Evolutionary conservation across 2,888 invertebrate genomes (phyloP), one percentile per base, ranked within the genome.

Genomic region (Brachyopa scutellaris): DNA sequence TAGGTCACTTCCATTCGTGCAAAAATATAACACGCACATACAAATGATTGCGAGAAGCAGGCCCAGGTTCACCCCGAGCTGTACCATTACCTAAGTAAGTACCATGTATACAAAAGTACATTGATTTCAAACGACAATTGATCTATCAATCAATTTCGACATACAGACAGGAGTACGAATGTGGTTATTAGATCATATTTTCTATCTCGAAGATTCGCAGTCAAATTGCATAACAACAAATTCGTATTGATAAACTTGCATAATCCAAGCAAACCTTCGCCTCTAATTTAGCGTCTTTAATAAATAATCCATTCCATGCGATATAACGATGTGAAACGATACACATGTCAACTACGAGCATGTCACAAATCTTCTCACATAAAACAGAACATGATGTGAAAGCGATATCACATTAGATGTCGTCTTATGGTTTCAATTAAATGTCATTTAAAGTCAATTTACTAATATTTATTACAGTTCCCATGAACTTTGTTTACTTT

Each of bases 401-500:
- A 64, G 33, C 26, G 47, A 66, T 47, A 69, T 38, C n/a, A n/a
- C n/a, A n/a, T n/a, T n/a, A n/a, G n/a, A n/a, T n/a, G 47, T 38
- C 21, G 55, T 33, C 57, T 26, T 55, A 8, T 33, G 13, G 57
- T 47, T 38, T 38, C 26, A 69, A 69, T 69, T 57, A 47, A 47
- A 47, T 45, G 55, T 29, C 55, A 36, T 57, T 55, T 57, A 33
- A 55, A 45, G 31, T 15, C 26, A 45, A 33, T 45, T 57, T 47
- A 15, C 17, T 17, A 13, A 26, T 36, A 47, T 57, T 57, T 57
- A 69, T 69, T 47, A 26, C 36, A 57, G 17, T 69, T 57, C 47
- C 38, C 55, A 57, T 57, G 47, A 57, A 69, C 36, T 69, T n/a
- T 69, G 55, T 21, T 31, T 66, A 9, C 15, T 45, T 55, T 31